Evolutionary conservation across 2,888 invertebrate genomes (phyloP).

Genomic region (Pyrochroa serraticornis): DNA sequence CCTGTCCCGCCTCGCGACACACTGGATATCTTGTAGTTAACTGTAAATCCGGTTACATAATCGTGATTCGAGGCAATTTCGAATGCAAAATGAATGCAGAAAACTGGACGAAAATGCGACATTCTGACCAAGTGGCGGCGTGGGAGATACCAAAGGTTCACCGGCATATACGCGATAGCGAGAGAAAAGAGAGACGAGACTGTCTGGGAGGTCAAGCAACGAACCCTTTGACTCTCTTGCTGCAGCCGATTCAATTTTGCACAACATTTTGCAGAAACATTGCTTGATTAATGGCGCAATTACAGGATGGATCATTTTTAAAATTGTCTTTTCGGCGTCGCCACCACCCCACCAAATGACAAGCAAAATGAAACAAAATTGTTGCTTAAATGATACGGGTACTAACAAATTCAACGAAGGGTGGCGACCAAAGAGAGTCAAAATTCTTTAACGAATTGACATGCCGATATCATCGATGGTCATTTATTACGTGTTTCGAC

Average conservation of each 20-base stretch:
- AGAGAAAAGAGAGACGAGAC: conserved; percentile 27
- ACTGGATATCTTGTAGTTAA: conserved; percentile 37
- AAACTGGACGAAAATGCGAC: conserved; percentile 36
- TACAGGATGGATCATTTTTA: conserved; percentile 19
- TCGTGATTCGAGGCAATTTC: conserved; percentile 46
- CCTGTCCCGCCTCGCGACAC: not conserved
- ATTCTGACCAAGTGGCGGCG: conserved; percentile 37
- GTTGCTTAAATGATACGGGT: no score
- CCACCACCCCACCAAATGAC: conserved; percentile 18
- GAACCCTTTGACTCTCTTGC: conserved; percentile 35
- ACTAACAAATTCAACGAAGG: not conserved
- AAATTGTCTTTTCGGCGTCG: conserved; percentile 18
- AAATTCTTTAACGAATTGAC: no score
- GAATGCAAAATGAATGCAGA: conserved; percentile 37
- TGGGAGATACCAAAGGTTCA: conserved; percentile 43
- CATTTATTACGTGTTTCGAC: conserved; percentile 18
- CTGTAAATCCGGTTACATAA: conserved; percentile 54
- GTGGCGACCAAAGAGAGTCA: not conserved
- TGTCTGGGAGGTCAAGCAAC: conserved; percentile 50
- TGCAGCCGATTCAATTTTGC: conserved; percentile 34
- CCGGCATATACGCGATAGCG: not conserved
- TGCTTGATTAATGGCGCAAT: conserved; percentile 17
- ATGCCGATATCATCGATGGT: conserved; percentile 2
- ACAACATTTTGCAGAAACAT: conserved; percentile 12
- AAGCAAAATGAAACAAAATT: conserved; percentile 22